Conservation (phyloP, 2,113 vertebrate genomes). For the Xyliphius kryptos region DNA sequence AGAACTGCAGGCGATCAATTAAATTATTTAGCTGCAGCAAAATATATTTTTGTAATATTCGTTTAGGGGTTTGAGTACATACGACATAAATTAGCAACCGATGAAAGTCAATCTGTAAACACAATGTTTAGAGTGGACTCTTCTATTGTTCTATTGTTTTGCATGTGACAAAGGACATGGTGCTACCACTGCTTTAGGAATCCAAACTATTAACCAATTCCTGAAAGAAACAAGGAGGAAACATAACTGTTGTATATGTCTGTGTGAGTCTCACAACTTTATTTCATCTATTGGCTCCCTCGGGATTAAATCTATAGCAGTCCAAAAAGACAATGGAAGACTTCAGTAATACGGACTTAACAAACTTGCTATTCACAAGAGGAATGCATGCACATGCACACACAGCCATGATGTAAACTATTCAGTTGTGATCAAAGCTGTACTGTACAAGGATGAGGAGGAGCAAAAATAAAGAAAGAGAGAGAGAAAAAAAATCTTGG, state of each 20-base stretch:
- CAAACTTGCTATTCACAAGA: slow-evolving; percentile 45
- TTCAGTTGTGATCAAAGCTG: slow-evolving; percentile 45
- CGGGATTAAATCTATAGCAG: slow-evolving; percentile 31
- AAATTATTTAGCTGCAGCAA: no score
- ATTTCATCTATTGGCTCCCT: slow-evolving; percentile 31
- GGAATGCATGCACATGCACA: slow-evolving; percentile 23
- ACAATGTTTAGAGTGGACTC: no score
- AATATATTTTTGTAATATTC: no score
- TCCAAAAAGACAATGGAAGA: slow-evolving; percentile 38
- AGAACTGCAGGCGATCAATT: no score
- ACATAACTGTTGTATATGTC: background rate
- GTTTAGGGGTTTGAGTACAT: no score
- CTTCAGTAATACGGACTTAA: slow-evolving; percentile 43
- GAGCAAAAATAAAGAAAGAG: background rate
- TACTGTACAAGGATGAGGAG: background rate
- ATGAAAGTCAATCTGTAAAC: no score
- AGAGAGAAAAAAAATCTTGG: slow-evolving; percentile 16
- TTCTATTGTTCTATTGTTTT: no score
- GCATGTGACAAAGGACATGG: no score
- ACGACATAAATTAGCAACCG: no score
- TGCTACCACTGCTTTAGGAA: no score
- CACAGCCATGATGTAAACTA: slow-evolving; percentile 33
- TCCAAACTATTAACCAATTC: no score
- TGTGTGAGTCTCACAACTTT: slow-evolving; percentile 2
- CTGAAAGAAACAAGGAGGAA: background rate